phyloP scores from a whole-genome alignment of 2,113 vertebrate species.

The Speoplatyrhinus poulsoni region DNA sequence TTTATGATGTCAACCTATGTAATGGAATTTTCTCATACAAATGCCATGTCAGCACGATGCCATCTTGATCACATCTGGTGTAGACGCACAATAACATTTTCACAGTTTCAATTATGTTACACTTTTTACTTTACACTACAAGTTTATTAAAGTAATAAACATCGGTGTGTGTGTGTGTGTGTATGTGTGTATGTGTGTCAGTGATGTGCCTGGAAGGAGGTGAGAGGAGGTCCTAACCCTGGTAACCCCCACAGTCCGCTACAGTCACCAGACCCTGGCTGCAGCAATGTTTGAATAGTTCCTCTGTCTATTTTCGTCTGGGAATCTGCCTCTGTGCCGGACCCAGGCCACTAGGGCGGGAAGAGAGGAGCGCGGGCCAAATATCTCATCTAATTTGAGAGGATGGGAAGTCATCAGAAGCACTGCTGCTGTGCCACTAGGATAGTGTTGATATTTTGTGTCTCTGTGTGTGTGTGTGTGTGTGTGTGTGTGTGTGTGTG shows the following conservation, averaged over 20 bases:
- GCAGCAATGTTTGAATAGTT: constrained; percentile 75
- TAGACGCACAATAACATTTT: no score
- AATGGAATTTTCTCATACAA: no score
- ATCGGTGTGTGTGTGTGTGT: constrained; percentile 26
- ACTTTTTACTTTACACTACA: no score
- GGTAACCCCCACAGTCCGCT: constrained; percentile 65
- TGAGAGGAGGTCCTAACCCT: constrained; percentile 66
- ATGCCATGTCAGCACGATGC: no score
- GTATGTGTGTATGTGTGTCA: constrained; percentile 7
- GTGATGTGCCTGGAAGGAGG: constrained; percentile 30
- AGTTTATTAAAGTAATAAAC: no score
- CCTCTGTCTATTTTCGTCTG: constrained; percentile 79
- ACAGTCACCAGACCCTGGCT: constrained; percentile 69
- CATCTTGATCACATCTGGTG: no score
- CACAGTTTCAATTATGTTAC: no score
- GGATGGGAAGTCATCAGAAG: constrained; percentile 75
- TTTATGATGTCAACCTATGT: no score
- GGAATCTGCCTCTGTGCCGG: constrained; percentile 75
- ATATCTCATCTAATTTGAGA: constrained; percentile 76
- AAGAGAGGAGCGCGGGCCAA: constrained; percentile 55
- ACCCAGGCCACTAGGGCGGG: constrained; percentile 56
- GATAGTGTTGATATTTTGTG: constrained; percentile 54
- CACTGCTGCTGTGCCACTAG: constrained; percentile 59
- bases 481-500: constrained; percentile 17
- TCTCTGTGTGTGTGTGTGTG: background rate